Evolutionary conservation across 2,888 invertebrate species (phyloP).

Genomic region (Therioaphis trifolii): DNA sequence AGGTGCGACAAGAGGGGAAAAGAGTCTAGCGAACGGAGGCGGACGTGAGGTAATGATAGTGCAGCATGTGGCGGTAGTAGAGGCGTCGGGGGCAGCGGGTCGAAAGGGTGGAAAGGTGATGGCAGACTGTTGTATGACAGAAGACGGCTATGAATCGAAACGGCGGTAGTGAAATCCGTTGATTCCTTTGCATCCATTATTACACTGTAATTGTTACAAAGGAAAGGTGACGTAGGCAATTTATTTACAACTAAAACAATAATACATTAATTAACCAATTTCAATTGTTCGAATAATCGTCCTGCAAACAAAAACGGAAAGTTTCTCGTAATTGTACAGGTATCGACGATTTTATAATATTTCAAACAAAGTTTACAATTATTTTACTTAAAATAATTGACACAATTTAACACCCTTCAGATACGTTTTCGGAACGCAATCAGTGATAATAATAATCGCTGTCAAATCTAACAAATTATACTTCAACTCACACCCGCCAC

Average conservation of each 20-base stretch:
- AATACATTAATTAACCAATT: conserved; percentile 22
- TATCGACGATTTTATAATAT: conserved; percentile 1
- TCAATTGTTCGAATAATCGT: conserved; percentile 24
- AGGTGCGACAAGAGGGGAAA: too few species aligned
- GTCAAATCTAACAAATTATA: not conserved
- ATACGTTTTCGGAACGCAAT: not conserved
- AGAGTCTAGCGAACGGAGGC: not conserved
- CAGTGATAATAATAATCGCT: not conserved
- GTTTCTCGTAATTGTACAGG: not conserved
- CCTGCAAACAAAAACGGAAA: not conserved
- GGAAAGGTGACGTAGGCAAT: not conserved
- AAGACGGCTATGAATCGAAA: conserved; percentile 26
- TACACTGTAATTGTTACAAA: conserved; percentile 15
- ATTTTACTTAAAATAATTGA: not conserved
- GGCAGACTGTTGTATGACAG: conserved; percentile 12
- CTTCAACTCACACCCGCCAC: not conserved
- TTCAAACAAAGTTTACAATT: not conserved
- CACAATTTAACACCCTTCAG: not conserved
- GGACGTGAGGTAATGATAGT: too few species aligned
- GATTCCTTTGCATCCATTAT: conserved; percentile 32
- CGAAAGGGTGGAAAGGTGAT: conserved; percentile 35
- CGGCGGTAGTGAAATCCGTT: conserved; percentile 1
- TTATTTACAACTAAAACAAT: conserved; percentile 28
- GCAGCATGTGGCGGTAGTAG: not conserved
- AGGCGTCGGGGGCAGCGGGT: not conserved